A percentile compares a stretch with the other conserved stretches of the same genome.
These are phyloP conservation scores for Chrysochloris asiatica DNA, from an alignment of 2,113 vertebrate species.

Conservation along the genomic window DNA sequence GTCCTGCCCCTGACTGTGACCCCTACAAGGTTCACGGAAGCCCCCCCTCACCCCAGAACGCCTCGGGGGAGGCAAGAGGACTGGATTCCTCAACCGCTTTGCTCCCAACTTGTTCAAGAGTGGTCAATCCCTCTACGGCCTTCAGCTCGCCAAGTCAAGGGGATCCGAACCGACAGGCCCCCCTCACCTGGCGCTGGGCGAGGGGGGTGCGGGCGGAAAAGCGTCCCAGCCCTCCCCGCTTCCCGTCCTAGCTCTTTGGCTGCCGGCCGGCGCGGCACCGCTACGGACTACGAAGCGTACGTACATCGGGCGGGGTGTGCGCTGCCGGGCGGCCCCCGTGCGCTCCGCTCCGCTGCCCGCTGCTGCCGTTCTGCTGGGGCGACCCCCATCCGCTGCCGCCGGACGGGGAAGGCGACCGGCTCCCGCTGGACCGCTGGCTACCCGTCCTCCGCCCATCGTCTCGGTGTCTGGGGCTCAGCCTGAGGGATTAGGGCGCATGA, in stretches of 20 bases:
- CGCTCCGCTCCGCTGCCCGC: conserved; percentile 88
- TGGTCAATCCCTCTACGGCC: not conserved
- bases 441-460: conserved; percentile 88
- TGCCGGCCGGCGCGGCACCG: conserved; percentile 52
- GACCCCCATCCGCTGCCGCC: conserved; percentile 87
- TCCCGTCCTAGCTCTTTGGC: not conserved
- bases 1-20: not conserved
- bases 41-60: not conserved
- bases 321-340: conserved; percentile 83
- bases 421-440: conserved; percentile 87
- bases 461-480: conserved; percentile 90
- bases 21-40: not conserved
- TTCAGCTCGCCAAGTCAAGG: conserved; percentile 28
- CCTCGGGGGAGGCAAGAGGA: not conserved
- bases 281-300: conserved; percentile 89
- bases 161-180: not conserved
- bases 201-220: not conserved
- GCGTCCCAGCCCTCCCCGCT: not conserved
- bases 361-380: conserved; percentile 91
- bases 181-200: not conserved
- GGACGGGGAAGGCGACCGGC: conserved; percentile 85
- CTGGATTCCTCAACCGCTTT: not conserved
- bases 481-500: conserved; percentile 47
- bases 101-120: not conserved
- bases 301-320: conserved; percentile 93